Conservation (phyloP, 1,140 invertebrate genomes). For the Lysiphlebus fabarum region DNA sequence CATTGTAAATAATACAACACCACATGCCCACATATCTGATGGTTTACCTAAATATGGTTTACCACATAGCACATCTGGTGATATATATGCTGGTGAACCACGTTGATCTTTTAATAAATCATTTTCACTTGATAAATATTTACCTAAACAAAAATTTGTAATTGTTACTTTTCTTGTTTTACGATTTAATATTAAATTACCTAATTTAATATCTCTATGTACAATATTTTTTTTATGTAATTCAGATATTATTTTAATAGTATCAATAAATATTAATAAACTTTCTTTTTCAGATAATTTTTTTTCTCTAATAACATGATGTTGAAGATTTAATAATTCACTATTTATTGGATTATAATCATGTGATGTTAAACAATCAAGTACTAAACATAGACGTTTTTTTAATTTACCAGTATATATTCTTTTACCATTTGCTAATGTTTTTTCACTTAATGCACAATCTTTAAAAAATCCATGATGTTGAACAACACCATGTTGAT, state of each 20-base stretch:
- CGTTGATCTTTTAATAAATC: slow-evolving; percentile 76
- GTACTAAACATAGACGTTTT: slow-evolving; percentile 68
- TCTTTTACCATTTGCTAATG: slow-evolving; percentile 51
- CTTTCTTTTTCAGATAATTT: slow-evolving; percentile 75
- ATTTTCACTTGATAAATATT: slow-evolving; percentile 71
- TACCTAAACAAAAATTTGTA: slow-evolving; percentile 81
- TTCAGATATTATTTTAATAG: slow-evolving; percentile 71
- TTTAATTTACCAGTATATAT: slow-evolving; percentile 63
- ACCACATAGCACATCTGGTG: slow-evolving; percentile 77
- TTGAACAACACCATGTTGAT: slow-evolving; percentile 73
- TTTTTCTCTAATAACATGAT: slow-evolving; percentile 80
- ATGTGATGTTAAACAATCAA: slow-evolving; percentile 75
- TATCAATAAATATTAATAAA: slow-evolving; percentile 73
- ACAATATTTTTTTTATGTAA: slow-evolving; percentile 81
- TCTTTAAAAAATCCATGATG: slow-evolving; percentile 82
- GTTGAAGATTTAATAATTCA: slow-evolving; percentile 74
- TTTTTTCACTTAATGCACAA: slow-evolving; percentile 65
- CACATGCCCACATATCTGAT: slow-evolving; percentile 84
- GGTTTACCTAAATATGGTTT: slow-evolving; percentile 74
- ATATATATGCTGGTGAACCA: slow-evolving; percentile 82
- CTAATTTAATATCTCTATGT: slow-evolving; percentile 78
- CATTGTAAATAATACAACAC: slow-evolving; percentile 81
- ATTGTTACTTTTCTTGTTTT: slow-evolving; percentile 66
- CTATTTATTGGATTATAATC: slow-evolving; percentile 69
- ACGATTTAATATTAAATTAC: slow-evolving; percentile 76